phyloP scores from a whole-genome alignment of 1,140 invertebrate genomes.

The Drosophila kohkoa region DNA sequence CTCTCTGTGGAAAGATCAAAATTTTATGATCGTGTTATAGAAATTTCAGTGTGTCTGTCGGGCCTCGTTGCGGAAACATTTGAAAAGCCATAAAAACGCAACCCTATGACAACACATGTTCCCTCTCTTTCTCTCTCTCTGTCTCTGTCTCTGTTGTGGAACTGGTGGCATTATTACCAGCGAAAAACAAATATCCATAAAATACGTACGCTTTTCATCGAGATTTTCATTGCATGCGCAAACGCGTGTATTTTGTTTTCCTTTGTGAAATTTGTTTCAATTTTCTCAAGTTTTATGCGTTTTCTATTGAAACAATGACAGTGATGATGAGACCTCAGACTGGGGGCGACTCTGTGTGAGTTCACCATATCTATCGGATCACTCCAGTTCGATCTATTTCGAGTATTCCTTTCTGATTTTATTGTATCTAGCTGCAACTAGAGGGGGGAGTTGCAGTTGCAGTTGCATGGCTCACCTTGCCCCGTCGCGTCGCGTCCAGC shows the following conservation, averaged over 20 bases:
- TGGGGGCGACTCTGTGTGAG: conserved; percentile 45
- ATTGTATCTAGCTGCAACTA: conserved; percentile 50
- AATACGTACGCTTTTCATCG: conserved; percentile 56
- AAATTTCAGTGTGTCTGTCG: conserved; percentile 26
- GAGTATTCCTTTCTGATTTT: conserved; percentile 51
- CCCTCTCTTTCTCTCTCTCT: neutral
- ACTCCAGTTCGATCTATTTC: conserved; percentile 35
- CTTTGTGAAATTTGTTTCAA: conserved; percentile 70
- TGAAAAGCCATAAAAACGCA: conserved; percentile 77
- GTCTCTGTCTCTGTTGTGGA: neutral
- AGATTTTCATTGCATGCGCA: conserved; percentile 48
- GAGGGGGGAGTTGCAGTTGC: conserved; percentile 17
- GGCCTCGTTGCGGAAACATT: conserved; percentile 75
- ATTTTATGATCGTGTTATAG: conserved; percentile 65
- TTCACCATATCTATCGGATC: conserved; percentile 16
- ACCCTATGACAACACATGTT: conserved; percentile 46
- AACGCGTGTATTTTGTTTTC: conserved; percentile 59
- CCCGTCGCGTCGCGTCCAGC: neutral
- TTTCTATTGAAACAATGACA: conserved; percentile 79
- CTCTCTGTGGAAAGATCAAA: conserved; percentile 67
- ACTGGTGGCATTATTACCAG: conserved; percentile 62
- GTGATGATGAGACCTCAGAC: conserved; percentile 33
- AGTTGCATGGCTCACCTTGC: conserved; percentile 52
- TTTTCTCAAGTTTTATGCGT: conserved; percentile 74
- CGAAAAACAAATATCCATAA: conserved; percentile 64